These are phyloP conservation scores for Plagodis dolabraria DNA, from an alignment of 2,888 invertebrate genomes.

Conservation along the genomic window DNA sequence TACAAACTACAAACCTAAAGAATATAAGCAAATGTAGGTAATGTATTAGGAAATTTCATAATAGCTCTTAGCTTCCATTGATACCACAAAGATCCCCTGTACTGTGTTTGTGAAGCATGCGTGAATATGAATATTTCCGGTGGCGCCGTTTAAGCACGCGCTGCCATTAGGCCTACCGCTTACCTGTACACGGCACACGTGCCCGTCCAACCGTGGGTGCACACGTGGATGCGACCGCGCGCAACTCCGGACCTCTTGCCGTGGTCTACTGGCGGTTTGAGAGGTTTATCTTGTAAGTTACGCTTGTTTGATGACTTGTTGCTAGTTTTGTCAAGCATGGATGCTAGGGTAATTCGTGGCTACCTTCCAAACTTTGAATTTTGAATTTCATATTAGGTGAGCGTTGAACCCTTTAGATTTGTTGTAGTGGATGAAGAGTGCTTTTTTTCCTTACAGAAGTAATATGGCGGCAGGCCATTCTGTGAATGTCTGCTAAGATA, in stretches of 20 bases:
- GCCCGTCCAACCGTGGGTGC: slow-evolving; percentile 54
- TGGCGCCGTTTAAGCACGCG: slow-evolving; percentile 30
- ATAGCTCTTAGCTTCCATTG: no score
- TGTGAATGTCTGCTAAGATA: no score
- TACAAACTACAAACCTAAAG: no score
- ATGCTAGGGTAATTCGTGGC: no score
- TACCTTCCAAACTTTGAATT: no score
- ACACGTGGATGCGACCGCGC: slow-evolving; percentile 66
- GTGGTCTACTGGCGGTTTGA: slow-evolving; percentile 30
- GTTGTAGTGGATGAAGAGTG: no score
- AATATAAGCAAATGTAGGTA: no score
- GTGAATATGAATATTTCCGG: slow-evolving; percentile 26
- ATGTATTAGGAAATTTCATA: no score
- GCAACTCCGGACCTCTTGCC: slow-evolving; percentile 45
- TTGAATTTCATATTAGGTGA: no score
- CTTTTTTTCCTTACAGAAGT: no score
- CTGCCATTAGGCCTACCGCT: slow-evolving; percentile 43
- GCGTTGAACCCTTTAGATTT: no score
- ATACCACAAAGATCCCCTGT: not conserved
- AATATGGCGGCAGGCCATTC: no score
- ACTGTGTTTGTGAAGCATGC: slow-evolving; percentile 11
- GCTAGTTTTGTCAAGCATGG: slow-evolving; percentile 11
- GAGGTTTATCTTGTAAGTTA: slow-evolving; percentile 50
- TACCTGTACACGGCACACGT: slow-evolving; percentile 66
- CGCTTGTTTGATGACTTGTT: slow-evolving; percentile 10